Base-by-base conservation (phyloP, 2,888 invertebrate species). In the Himalopsyche kuldschensis region DNA sequence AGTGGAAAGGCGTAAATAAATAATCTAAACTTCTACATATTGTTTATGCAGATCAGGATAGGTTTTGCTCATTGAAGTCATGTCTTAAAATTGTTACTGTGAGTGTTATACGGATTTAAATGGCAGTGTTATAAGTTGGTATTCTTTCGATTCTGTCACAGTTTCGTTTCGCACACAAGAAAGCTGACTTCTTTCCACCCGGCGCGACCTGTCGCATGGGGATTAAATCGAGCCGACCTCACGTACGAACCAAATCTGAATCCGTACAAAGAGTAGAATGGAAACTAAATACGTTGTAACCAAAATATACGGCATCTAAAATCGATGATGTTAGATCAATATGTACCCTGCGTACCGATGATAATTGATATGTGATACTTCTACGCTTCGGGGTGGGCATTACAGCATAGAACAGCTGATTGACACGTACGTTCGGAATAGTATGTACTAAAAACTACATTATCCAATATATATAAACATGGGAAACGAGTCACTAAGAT, bases 251-350 rank as follows among this genome's bases (percentile, higher is more conserved):
- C 55, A 55, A 55, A 55, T 55, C 55, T 20, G 55, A 55, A 55
- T 55, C 55, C 55, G 0, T 55, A 55, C 55, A 55, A 55, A 24
- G 55, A 55, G 24, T 15, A 55, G 20, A 55, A 55, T 24, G 10
- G 55, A 55, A 55, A 55, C 6, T 55, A 8, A 55, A 55, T 55
- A 55, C 55, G n/a, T 20, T 10, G 20, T 55, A n/a, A 55, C 55
- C 55, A 10, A 55, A 55, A 55, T 55, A 31, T 82, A 82, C 47
- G 82, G 82, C 75, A 80, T 84, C 84, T 46, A 81, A 78, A 84
- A 84, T 84, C 84, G 84, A 82, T 55, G 55, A 20, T 2, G 4
- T 10, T 3, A 55, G 55, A 55, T 55, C 55, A 20, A 55, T 55
- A 55, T 55, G 20, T 55, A 8, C n/a, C 55, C 20, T 55, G 20